Evolutionary conservation across 2,888 invertebrate species (phyloP), one percentile per base, ranked within the genome.

Genomic region (Drosophila fungiperda): DNA sequence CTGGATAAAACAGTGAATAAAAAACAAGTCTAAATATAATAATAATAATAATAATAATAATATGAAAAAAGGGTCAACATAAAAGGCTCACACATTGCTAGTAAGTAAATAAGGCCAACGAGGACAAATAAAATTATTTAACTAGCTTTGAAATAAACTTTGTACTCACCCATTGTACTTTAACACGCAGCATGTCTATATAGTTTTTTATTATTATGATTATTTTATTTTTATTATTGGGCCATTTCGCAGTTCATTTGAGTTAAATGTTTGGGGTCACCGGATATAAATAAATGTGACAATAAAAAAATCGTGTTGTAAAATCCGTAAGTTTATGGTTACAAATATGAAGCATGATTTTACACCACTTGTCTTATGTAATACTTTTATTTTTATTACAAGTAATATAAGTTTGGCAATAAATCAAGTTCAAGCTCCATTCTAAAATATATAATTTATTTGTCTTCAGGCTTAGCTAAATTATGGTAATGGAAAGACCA

Each of bases 121-220:
- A 69, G 52, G 70, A 48, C 66, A 67, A 71, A 72, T 73, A 68
- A 76, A 77, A 65, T 83, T 73, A 78, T 81, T 76, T 68, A 65
- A 26, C 42, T 57, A 45, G 38, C 48, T 53, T 48, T 36, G 33
- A 60, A 12, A 36, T 38, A 36, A 38, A 33, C 57, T 33, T 55
- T 23, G 15, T 61, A 92, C 92, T 92, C 75, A 92, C 92, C 92
- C 92, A 92, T 62, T 92, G 92, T 66, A 92, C 92, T 82, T 90
- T 92, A 63, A 92, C 87, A 77, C 92, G 91, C 74, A 92, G 76
- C 76, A 82, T 80, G 59, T 88, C 92, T 92, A 76, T 63, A 65
- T 63, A 67, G 60, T 63, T 68, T 76, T 72, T 78, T 63, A 67
- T 73, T 70, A 58, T 68, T 70, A 49, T 71, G 66, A 26, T 49